A percentile compares a stretch with the other conserved stretches of the same genome.
phyloP scores from a whole-genome alignment of 2,888 invertebrate species.

The Eugnorisma glareosa region DNA sequence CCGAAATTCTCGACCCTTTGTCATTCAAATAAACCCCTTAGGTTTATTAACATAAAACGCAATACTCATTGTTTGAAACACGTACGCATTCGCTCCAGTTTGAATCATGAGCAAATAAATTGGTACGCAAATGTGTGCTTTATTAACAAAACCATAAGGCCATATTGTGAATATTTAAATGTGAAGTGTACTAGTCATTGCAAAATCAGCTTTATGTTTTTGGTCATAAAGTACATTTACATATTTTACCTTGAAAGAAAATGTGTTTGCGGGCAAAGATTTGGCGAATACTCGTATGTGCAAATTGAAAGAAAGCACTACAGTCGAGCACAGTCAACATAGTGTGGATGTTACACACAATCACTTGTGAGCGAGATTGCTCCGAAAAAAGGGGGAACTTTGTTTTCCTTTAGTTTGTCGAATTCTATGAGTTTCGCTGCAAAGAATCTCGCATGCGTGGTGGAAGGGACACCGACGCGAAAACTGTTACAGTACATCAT shows the following conservation, averaged over 20 bases:
- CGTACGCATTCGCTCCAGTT: conserved; percentile 52
- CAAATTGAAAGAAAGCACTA: conserved; percentile 54
- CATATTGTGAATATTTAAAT: conserved; percentile 16
- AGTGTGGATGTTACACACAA: conserved; percentile 29
- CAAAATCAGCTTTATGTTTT: conserved; percentile 12
- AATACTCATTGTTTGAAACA: conserved; percentile 45
- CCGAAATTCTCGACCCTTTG: conserved; percentile 40
- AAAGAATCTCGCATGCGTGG: neutral
- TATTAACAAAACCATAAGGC: neutral
- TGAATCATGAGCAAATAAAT: conserved; percentile 17
- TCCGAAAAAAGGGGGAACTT: neutral
- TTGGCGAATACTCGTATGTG: conserved; percentile 26
- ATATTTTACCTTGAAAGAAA: conserved; percentile 1
- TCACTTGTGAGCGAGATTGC: conserved; percentile 27
- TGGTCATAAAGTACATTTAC: rapidly evolving
- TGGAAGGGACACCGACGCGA: too few relatives aligned
- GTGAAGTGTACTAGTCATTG: neutral
- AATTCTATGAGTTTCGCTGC: neutral
- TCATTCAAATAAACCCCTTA: conserved; percentile 55
- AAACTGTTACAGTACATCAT: too few relatives aligned
- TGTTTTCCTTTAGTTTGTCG: neutral
- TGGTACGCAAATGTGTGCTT: conserved; percentile 43
- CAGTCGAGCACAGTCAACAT: conserved; percentile 43
- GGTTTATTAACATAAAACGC: conserved; percentile 31
- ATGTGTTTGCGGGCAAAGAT: conserved; percentile 20